These are phyloP conservation scores for Paracanthobrama guichenoti DNA, from an alignment of 2,113 vertebrate species.

Conservation along the genomic window DNA sequence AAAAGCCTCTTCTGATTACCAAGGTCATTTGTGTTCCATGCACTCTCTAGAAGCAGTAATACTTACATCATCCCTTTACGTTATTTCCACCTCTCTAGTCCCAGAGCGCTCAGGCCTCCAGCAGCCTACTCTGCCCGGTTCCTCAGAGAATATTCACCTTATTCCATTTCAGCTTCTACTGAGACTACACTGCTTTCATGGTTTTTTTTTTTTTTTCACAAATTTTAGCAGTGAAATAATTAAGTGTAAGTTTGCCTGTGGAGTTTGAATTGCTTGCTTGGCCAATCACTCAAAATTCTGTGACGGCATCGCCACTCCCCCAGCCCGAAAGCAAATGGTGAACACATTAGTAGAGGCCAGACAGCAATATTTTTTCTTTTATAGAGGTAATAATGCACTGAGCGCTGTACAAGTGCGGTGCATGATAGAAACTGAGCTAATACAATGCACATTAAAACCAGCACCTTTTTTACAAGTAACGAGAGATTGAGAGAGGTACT, in stretches of 20 bases:
- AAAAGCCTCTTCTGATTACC: not conserved
- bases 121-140: constrained; percentile 24
- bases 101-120: constrained; percentile 38
- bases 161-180: constrained; percentile 43
- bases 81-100: constrained; percentile 43
- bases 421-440: constrained; percentile 72
- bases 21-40: constrained; percentile 35
- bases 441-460: constrained; percentile 77
- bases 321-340: constrained; percentile 74
- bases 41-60: constrained; percentile 49
- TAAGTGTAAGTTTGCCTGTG: constrained; percentile 61
- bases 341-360: constrained; percentile 75
- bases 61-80: constrained; percentile 57
- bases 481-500: constrained; percentile 68
- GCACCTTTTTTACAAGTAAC: constrained; percentile 73
- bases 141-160: constrained; percentile 54
- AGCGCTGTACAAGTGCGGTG: constrained; percentile 65
- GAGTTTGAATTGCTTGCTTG: constrained; percentile 62
- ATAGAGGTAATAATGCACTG: constrained; percentile 76
- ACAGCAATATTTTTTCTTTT: constrained; percentile 78
- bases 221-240: constrained; percentile 69
- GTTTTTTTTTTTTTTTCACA: constrained; percentile 60
- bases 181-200: constrained; percentile 61
- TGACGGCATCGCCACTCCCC: constrained; percentile 63
- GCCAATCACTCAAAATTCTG: constrained; percentile 64